Conservation (phyloP, 2,888 invertebrate species). For the Pardosa pseudoannulata region DNA sequence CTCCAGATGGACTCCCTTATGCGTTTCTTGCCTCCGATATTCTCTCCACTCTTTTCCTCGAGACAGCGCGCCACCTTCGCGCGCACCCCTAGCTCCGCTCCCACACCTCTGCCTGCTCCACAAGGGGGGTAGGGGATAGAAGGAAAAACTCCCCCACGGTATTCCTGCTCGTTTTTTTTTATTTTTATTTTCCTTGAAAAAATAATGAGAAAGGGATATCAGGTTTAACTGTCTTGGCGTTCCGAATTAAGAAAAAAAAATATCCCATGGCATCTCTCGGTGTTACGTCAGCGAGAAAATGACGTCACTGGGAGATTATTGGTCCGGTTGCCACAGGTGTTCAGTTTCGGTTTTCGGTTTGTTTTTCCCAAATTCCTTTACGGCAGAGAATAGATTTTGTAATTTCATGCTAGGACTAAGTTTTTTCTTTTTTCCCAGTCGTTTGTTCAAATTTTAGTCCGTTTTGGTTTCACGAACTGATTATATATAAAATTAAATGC, state of each 20-base stretch:
- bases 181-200: not conserved
- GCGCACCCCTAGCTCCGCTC: conserved; percentile 40
- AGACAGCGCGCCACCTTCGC: conserved; percentile 32
- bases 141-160: not conserved
- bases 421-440: too few species aligned
- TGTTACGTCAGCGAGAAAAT: conserved; percentile 1
- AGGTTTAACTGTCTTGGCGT: not conserved
- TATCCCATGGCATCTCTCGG: not conserved
- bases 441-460: too few species aligned
- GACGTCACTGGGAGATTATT: conserved; percentile 4
- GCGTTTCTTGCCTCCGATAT: not conserved
- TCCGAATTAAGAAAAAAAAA: not conserved
- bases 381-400: too few species aligned
- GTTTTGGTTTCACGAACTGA: too few species aligned
- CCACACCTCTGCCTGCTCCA: conserved; percentile 7
- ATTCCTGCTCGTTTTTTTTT: too few species aligned
- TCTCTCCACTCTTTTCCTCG: not conserved
- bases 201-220: conserved; percentile 1
- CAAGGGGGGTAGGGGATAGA: not conserved
- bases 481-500: too few species aligned
- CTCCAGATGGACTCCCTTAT: not conserved
- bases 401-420: too few species aligned
- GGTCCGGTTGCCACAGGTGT: conserved; percentile 7
- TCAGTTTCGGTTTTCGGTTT: not conserved
- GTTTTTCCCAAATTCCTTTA: too few species aligned